Base-by-base conservation (phyloP, 2,113 vertebrate species). In the Urocitellus parryii region DNA sequence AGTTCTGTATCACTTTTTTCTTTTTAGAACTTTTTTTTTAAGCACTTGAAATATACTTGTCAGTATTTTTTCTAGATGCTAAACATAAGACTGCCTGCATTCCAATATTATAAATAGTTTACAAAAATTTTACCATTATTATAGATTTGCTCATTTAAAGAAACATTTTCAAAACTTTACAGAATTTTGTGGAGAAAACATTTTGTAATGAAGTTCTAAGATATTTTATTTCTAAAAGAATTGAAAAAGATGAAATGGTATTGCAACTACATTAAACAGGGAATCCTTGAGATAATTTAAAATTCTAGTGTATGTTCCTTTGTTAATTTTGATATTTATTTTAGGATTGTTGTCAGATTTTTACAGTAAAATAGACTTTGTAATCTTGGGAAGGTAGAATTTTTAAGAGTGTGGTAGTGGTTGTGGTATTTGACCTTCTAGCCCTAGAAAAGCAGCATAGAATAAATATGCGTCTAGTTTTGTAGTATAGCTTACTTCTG, bases 171-270 rank as follows among this genome's bases (percentile, higher is more conserved):
- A 87, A 72, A 68, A 18, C 70, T 84, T 96, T 73, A 87, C 4
- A 37, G 67, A 70, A 39, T 82, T 92, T 94, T 82, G 65, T 77
- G n/a, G 48, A 93, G 91, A 67, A 83, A 68, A 29, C 76, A 85
- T 39, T 84, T 91, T 91, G 10, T 72, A 89, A 42, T 27, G 24
- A 84, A 72, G 11, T 51, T 84, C 39, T 94, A 6, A 68, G 25
- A 80, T 63, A n/a, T 95, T 83, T 93, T 70, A 82, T 96, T 83
- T 97, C 53, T 91, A 77, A 90, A 94, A 37, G 14, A 92, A 88
- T 74, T 94, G 37, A 88, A 32, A 92, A n/a, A 58, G 56, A 58
- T 88, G 45, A 74, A 32, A 82, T 51, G 37, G 56, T 93, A 68
- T 20, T 81, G 24, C 27, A 91, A 20, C 83, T 80, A 8, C 53